These are phyloP conservation scores for Sycophila sp. DNA, from an alignment of 1,140 invertebrate genomes.

Conservation along the genomic window DNA sequence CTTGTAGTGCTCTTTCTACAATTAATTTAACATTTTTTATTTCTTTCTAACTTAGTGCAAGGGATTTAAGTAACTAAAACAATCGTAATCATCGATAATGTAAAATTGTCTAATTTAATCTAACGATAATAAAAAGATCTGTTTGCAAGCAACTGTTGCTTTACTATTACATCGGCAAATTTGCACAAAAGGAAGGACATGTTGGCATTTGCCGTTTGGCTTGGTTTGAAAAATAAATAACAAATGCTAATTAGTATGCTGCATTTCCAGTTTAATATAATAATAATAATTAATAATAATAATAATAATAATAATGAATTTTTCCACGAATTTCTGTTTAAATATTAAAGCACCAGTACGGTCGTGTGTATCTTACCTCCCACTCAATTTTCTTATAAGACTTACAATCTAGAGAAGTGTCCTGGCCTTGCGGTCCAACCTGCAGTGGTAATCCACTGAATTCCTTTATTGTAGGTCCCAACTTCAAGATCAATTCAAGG, in stretches of 20 bases:
- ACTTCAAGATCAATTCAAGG: conserved; percentile 52
- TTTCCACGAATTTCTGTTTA: conserved; percentile 33
- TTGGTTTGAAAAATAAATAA: conserved; percentile 44
- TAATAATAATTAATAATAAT: conserved; percentile 15
- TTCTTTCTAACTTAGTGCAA: conserved; percentile 3
- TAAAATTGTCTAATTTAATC: conserved; percentile 28
- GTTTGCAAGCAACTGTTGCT: conserved; percentile 3
- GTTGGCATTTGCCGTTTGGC: neutral
- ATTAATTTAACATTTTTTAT: neutral
- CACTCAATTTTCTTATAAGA: conserved; percentile 43
- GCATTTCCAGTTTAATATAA: conserved; percentile 41
- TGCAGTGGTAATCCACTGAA: conserved; percentile 47
- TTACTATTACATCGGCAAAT: neutral
- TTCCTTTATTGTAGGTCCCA: conserved; percentile 51
- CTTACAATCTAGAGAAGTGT: conserved; percentile 61
- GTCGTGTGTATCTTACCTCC: conserved; percentile 33
- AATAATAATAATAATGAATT: too few species aligned
- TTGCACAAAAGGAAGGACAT: neutral
- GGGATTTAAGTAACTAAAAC: neutral
- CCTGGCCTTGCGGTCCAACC: conserved; percentile 54
- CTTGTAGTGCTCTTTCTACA: neutral
- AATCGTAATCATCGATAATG: conserved; percentile 15
- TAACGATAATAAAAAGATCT: conserved; percentile 21
- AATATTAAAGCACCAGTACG: conserved; percentile 42
- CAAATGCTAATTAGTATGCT: conserved; percentile 24